Base-by-base conservation (phyloP, 2,797 vertebrate genomes). In the Rallus crepitans region DNA sequence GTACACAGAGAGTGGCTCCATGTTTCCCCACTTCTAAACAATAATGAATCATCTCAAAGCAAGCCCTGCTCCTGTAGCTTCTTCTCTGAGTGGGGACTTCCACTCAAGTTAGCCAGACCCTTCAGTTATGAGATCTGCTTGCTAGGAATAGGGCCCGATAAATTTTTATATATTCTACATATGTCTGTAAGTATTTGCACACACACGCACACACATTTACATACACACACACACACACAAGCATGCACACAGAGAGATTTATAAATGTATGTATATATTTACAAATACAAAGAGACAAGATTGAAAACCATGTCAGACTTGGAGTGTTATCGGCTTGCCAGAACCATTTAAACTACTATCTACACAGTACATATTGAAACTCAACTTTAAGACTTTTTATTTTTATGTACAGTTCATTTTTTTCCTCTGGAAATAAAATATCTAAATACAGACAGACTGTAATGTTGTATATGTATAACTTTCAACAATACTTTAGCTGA, bases 381-480 rank as follows among this genome's bases (percentile, higher is more conserved):
- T 98, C 98, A 98, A 99, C 98, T 97, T 98, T 98, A 98, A 98
- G 98, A 98, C 96, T 98, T 98, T 96, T 99, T 99, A 98, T 99
- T 98, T 98, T 98, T 99, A 98, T 99, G 95, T 99, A 99, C 99
- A 99, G 98, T 97, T 98, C 96, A 97, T 97, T 95, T 81, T 94
- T 82, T 89, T 87, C 97, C 92, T 98, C 97, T 98, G 98, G 98
- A 99, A 99, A 99, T 98, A 99, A 99, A 99, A 98, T 98, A 97
- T 98, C 98, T 98, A 98, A 98, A 98, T 98, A 99, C 98, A 99
- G 98, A 98, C 98, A 98, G 98, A 98, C 97, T 97, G 98, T 98
- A 99, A 98, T 98, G 98, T 98, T 98, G 98, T 98, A 99, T 99
- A 99, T 99, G 98, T 98, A 98, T 98, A 98, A 97, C 94, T 98